phyloP scores from a whole-genome alignment of 2,797 vertebrate species.

The Schizopygopsis pylzovi region DNA sequence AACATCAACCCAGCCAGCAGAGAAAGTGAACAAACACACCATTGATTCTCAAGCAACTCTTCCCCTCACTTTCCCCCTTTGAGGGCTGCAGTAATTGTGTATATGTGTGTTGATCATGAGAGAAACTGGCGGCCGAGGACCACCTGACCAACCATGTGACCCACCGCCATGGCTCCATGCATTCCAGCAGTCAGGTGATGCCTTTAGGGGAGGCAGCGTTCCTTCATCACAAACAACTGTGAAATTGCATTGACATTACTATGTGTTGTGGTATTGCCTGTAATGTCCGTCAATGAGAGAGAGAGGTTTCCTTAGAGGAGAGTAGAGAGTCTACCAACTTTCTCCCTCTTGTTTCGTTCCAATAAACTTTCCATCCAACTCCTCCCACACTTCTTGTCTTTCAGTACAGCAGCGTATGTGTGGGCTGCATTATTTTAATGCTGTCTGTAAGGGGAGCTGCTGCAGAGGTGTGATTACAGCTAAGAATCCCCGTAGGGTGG shows the following conservation, averaged over 20 bases:
- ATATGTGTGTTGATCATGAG: constrained; percentile 50
- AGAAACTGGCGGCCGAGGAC: constrained; percentile 45
- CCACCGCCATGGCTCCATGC: constrained; percentile 40
- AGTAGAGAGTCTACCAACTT: constrained; percentile 11
- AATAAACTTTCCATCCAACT: constrained; percentile 14
- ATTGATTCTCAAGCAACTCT: constrained; percentile 52
- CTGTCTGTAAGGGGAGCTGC: constrained; percentile 36
- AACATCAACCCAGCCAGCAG: constrained; percentile 37
- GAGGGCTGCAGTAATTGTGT: constrained; percentile 41
- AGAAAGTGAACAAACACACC: constrained; percentile 56
- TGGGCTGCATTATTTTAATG: constrained; percentile 46
- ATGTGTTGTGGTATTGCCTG: not conserved
- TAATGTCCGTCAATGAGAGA: constrained; percentile 17
- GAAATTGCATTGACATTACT: constrained; percentile 37
- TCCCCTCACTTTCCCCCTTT: constrained; percentile 39
- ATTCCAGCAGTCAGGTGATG: constrained; percentile 52
- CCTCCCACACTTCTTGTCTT: constrained; percentile 14
- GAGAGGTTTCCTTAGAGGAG: not conserved
- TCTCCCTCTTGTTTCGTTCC: constrained; percentile 22
- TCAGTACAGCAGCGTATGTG: constrained; percentile 27
- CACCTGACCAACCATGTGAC: constrained; percentile 60
- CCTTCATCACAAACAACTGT: constrained; percentile 29
- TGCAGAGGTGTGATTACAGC: constrained; percentile 33
- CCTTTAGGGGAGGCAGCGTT: constrained; percentile 27
- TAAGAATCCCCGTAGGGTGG: constrained; percentile 18